Evolutionary conservation across 2,113 vertebrate species (phyloP).

Genomic region (Paralichthys olivaceus): DNA sequence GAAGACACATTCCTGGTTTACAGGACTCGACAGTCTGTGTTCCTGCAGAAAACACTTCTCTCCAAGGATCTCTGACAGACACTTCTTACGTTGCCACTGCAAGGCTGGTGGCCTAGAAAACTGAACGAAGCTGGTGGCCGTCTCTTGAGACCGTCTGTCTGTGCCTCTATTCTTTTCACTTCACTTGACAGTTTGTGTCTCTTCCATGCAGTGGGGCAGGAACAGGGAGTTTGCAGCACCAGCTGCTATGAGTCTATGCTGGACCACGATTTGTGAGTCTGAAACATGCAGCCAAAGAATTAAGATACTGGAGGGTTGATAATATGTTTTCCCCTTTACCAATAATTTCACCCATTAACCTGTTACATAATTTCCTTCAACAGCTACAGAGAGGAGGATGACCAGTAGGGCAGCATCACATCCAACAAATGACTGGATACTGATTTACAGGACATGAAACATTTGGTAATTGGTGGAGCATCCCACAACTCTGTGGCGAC

Average conservation of each 20-base stretch:
- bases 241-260: background rate
- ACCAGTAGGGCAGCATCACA: background rate
- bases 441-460: too few species aligned
- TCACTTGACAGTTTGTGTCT: conserved; percentile 51
- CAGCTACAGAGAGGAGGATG: conserved; percentile 3
- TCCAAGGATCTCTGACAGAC: conserved; percentile 44
- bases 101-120: conserved; percentile 74
- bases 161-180: conserved; percentile 29
- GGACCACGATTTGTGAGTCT: too few species aligned
- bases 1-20: background rate
- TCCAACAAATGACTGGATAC: background rate
- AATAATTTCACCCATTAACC: conserved; percentile 27
- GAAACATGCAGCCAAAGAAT: background rate
- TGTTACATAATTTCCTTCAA: conserved; percentile 34
- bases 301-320: background rate
- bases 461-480: too few species aligned
- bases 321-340: too few species aligned
- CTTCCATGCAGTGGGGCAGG: background rate
- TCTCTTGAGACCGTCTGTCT: conserved; percentile 48
- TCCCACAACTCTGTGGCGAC: background rate
- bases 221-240: conserved; percentile 10
- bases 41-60: too few species aligned
- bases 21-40: background rate
- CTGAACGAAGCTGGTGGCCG: conserved; percentile 31
- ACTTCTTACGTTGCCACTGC: conserved; percentile 56